phyloP scores from a whole-genome alignment of 2,888 invertebrate genomes.

The Drosophila silvestris region DNA sequence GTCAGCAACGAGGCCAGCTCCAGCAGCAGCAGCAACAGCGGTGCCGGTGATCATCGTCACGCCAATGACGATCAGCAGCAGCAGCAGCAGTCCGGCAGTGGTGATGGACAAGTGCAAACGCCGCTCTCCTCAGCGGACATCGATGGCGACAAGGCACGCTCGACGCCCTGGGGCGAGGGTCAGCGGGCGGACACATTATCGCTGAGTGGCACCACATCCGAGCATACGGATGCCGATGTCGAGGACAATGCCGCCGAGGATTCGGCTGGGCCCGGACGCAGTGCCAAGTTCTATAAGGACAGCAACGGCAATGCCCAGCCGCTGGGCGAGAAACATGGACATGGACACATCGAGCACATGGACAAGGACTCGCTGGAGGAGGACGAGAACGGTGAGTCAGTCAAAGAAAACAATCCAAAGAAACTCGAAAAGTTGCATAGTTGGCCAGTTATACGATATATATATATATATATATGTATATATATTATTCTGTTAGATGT shows the following conservation, averaged over 20 bases:
- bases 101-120: conserved; percentile 27
- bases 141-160: conserved; percentile 24
- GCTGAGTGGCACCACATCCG: conserved; percentile 85
- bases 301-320: conserved; percentile 83
- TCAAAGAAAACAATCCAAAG: not conserved
- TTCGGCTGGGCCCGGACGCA: conserved; percentile 43
- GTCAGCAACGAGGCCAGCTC: conserved; percentile 10
- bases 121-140: conserved; percentile 4
- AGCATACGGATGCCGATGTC: conserved; percentile 92
- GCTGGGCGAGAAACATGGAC: conserved; percentile 86
- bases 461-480: not conserved
- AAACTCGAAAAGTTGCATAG: not conserved
- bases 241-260: conserved; percentile 91
- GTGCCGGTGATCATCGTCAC: conserved; percentile 15
- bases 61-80: conserved; percentile 3
- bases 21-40: conserved; percentile 14
- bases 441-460: not conserved
- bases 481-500: not conserved
- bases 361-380: conserved; percentile 87
- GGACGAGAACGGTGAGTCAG: conserved; percentile 85
- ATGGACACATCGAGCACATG: conserved; percentile 86
- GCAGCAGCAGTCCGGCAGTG: conserved; percentile 3
- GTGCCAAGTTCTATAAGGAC: conserved; percentile 71
- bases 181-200: conserved; percentile 50
- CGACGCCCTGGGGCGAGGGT: conserved; percentile 45